Evolutionary conservation across 2,888 invertebrate genomes (phyloP).

Genomic region (Caradrina kadenii): DNA sequence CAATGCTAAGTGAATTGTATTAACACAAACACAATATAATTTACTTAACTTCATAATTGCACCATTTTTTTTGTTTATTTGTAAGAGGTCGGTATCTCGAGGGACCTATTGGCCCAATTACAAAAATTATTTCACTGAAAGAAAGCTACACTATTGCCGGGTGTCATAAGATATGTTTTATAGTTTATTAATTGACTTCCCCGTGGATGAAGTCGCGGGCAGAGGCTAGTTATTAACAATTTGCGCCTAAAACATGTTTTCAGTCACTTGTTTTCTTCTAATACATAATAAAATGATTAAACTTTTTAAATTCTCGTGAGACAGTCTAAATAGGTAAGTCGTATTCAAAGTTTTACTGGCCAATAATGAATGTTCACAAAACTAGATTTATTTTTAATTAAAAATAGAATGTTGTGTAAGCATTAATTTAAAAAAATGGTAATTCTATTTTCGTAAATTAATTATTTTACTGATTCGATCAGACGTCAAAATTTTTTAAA

Average conservation of each 20-base stretch:
- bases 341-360: constrained; percentile 9
- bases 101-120: too few relatives aligned
- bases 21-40: too few relatives aligned
- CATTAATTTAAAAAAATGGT: not conserved
- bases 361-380: not conserved
- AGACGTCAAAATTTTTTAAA: not conserved
- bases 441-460: not conserved
- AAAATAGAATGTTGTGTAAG: constrained; percentile 18
- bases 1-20: too few relatives aligned
- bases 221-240: too few relatives aligned
- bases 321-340: not conserved
- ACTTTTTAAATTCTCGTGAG: not conserved
- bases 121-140: too few relatives aligned
- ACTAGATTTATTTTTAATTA: not conserved
- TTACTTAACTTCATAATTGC: too few relatives aligned
- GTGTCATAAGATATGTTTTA: too few relatives aligned
- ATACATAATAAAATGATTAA: not conserved
- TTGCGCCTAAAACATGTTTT: not conserved
- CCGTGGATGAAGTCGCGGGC: too few relatives aligned
- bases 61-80: too few relatives aligned
- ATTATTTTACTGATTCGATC: not conserved
- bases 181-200: too few relatives aligned
- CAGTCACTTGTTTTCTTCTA: not conserved
- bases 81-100: too few relatives aligned
- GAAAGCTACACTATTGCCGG: too few relatives aligned